Evolutionary conservation across 2,888 invertebrate genomes (phyloP), one percentile per base, ranked within the genome.

Genomic region (Mechanitis messenoides): DNA sequence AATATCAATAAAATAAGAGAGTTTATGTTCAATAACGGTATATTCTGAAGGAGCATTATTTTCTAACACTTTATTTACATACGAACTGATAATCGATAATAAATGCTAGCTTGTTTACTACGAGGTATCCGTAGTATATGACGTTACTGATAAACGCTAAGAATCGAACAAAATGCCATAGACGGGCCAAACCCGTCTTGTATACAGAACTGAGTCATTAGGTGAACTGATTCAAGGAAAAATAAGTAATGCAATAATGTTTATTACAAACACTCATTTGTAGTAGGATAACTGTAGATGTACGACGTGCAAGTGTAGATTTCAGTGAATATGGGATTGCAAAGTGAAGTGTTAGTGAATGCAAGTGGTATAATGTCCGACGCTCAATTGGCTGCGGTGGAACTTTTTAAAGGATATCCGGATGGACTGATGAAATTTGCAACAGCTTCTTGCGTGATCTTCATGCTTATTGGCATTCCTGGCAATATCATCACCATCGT

Each of bases 401-500:
- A 85, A 59, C 88, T 95, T 56, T 95, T 95, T 79, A 81, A 87
- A 55, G 93, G 92, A 62, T 95, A 95, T 74, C 93, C 95, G 11
- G 87, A 92, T 20, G 90, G 90, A 47, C 80, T 95, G 69, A 83
- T 95, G 66, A 90, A 91, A 68, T 93, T 95, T 65, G 95, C 95
- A 1, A 92, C 93, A 12, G 87, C 91, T 54, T 93, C 93, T 78
- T 95, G 95, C 80, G 82, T 94, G 35, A 80, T 94, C 47, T 95
- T 95, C 82, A 94, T 95, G 90, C 81, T 94, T 69, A 87, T 95
- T 65, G 95, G 95, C 12, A 93, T 95, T 57, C 95, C 95, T 2
- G 95, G 96, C n/a, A 96, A 96, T 81, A 85, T 95, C 62, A 92
- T 95, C 76, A 95, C 96, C 53, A 94, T 95, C 68, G 84, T 93